These are phyloP conservation scores for Drosophila pectinifera DNA, from an alignment of 1,140 invertebrate genomes.

Conservation along the genomic window DNA sequence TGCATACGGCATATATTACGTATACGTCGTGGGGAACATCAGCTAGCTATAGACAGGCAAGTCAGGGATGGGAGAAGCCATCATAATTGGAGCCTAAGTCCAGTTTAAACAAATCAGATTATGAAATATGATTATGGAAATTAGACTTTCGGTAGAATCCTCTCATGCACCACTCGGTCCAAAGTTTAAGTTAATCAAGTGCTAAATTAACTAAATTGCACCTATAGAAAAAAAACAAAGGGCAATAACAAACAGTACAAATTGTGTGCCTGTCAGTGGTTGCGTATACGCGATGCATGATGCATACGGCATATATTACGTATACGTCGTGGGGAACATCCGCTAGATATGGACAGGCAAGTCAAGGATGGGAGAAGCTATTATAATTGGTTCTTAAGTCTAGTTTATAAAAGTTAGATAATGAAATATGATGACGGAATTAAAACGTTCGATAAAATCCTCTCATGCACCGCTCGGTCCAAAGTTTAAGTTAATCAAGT, in stretches of 20 bases:
- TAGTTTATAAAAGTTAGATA: neutral
- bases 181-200: slow-evolving; percentile 71
- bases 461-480: slow-evolving; percentile 21
- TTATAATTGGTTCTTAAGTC: neutral
- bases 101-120: too few species aligned
- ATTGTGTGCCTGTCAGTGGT: slow-evolving; percentile 31
- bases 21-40: slow-evolving; percentile 3
- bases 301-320: slow-evolving; percentile 46
- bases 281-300: slow-evolving; percentile 62
- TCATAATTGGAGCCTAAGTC: neutral
- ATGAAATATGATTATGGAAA: too few species aligned
- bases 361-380: too few species aligned
- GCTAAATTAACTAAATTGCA: slow-evolving; percentile 79
- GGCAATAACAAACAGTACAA: slow-evolving; percentile 17
- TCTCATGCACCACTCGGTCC: slow-evolving; percentile 22
- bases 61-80: too few species aligned
- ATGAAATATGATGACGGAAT: too few species aligned
- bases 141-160: neutral
- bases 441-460: neutral
- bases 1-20: slow-evolving; percentile 48
- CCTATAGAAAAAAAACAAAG: slow-evolving; percentile 32
- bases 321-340: slow-evolving; percentile 3
- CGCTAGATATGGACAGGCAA: neutral
- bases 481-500: slow-evolving; percentile 71
- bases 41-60: neutral